These are phyloP conservation scores for Phoxinus phoxinus DNA, from an alignment of 2,113 vertebrate species.

Conservation along the genomic window DNA sequence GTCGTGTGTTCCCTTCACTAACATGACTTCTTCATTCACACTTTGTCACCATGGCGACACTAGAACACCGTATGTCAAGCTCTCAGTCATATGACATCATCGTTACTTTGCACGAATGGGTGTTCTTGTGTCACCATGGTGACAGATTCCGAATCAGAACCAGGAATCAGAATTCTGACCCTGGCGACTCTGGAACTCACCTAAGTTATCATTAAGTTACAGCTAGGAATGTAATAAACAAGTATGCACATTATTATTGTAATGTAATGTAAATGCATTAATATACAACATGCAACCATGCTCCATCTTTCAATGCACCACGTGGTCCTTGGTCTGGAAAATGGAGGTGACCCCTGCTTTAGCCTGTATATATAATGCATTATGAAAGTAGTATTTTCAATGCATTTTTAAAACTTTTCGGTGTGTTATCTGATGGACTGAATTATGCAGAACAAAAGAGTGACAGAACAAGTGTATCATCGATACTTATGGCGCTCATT, in stretches of 20 bases:
- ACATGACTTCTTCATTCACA: conserved; percentile 48
- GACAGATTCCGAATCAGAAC: background rate
- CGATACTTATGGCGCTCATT: conserved; percentile 7
- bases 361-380: background rate
- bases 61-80: background rate
- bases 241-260: background rate
- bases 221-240: background rate
- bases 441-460: conserved; percentile 17
- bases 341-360: background rate
- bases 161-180: background rate
- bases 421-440: background rate
- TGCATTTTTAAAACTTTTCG: conserved; percentile 6
- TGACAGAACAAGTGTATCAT: background rate
- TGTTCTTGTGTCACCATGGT: background rate
- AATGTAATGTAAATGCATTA: background rate
- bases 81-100: background rate
- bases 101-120: background rate
- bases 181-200: background rate
- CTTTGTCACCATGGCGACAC: background rate
- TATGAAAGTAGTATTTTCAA: background rate
- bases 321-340: background rate
- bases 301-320: conserved; percentile 2
- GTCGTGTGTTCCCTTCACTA: conserved; percentile 1
- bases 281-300: background rate
- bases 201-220: background rate